Evolutionary conservation across 2,113 vertebrate genomes (phyloP).

Genomic region (Prietella phreatophila): DNA sequence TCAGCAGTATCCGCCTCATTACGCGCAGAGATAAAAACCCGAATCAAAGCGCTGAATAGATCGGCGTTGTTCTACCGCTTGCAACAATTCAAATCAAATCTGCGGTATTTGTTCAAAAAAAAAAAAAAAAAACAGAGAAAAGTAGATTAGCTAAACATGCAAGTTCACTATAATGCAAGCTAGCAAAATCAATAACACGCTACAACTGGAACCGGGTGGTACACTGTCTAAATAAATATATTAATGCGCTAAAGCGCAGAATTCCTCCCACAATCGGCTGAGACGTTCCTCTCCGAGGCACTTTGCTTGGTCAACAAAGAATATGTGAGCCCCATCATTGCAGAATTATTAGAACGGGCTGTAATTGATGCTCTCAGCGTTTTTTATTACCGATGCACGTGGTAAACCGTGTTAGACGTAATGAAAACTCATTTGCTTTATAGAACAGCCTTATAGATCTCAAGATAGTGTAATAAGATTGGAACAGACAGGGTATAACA

Average conservation of each 20-base stretch:
- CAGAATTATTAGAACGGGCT: background rate
- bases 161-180: background rate
- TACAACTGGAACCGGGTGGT: background rate
- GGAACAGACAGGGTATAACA: slow-evolving; percentile 63
- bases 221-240: background rate
- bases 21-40: background rate
- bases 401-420: background rate
- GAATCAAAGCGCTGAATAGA: background rate
- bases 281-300: background rate
- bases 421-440: background rate
- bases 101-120: background rate
- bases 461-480: slow-evolving; percentile 55
- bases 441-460: slow-evolving; percentile 57
- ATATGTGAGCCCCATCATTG: background rate
- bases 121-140: too few species aligned
- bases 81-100: background rate
- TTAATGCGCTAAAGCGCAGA: background rate
- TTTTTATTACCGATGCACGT: slow-evolving; percentile 5
- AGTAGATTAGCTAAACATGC: background rate
- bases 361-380: slow-evolving; percentile 5
- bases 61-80: background rate
- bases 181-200: slow-evolving; percentile 10
- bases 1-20: slow-evolving; percentile 13
- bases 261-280: background rate
- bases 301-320: slow-evolving; percentile 3